Evolutionary conservation across 2,113 vertebrate genomes (phyloP).

Genomic region (Montifringilla adamsi): DNA sequence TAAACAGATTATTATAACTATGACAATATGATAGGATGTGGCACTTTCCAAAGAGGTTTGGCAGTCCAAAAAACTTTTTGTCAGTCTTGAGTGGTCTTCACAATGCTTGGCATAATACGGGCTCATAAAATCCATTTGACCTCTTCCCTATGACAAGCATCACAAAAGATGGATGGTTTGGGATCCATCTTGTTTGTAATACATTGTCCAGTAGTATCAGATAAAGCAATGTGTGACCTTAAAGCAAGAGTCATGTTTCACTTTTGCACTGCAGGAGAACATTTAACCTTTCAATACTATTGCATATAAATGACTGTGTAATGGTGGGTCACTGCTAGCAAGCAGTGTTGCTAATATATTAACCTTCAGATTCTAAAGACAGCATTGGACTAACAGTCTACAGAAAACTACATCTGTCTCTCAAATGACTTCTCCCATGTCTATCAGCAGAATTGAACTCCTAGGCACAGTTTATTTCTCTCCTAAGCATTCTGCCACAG

Average conservation of each 20-base stretch:
- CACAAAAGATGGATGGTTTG: background rate
- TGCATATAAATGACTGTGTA: background rate
- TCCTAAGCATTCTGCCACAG: background rate
- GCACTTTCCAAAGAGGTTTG: background rate
- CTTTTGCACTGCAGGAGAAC: background rate
- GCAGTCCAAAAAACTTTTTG: background rate
- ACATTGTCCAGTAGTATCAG: background rate
- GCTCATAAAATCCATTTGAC: background rate
- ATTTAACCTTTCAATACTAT: background rate
- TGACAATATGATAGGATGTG: background rate
- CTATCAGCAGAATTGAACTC: background rate
- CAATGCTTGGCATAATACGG: background rate
- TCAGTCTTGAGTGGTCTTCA: background rate
- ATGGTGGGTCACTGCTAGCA: background rate
- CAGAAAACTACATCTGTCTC: background rate
- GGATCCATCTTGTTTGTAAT: background rate
- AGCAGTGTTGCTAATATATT: background rate
- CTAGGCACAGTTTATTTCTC: background rate
- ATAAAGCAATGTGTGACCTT: background rate
- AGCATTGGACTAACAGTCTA: background rate
- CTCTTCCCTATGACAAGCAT: background rate
- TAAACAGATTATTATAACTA: background rate
- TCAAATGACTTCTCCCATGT: background rate
- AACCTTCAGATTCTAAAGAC: background rate
- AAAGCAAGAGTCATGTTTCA: background rate